Evolutionary conservation across 1,140 invertebrate genomes (phyloP), one percentile per base, ranked within the genome.

Genomic region (Pachyrhynchus sulphureomaculatus): DNA sequence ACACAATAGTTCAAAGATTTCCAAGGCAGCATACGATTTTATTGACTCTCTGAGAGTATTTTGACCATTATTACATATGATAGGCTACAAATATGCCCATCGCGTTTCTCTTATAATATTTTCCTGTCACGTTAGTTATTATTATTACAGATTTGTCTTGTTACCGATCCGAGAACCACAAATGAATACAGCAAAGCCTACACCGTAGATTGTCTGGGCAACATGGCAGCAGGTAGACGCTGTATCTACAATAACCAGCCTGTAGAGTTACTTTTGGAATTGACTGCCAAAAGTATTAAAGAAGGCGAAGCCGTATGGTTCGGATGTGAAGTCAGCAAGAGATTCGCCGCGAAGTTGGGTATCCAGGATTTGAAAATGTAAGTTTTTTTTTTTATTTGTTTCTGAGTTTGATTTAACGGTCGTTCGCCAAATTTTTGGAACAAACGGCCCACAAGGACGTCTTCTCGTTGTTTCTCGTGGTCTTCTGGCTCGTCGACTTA

Each of bases 181-280:
- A 90, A 92, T 77, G 79, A 84, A 10, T 95, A 88, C 75, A 86
- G 87, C 4, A 80, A 86, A 61, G 78, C 88, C 2, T 95, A 93
- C 73, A 93, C 91, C 0, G 86, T 96, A n/a, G 89, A 94, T 64
- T 94, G 86, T 70, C 78, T 96, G 26, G 90, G 90, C 8, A 95
- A 95, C 77, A 84, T 94, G 67, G 85, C 91, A 12, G 90, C 86
- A 20, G 92, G 91, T 0, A 76, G 84, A 4, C 78, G 73, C 21
- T 89, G 88, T 2, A 82, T 91, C 0, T 95, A 95, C 76, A 94
- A 95, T 67, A 96, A 96, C 79, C 92, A 95, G 73, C 87, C 88
- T 2, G 83, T 89, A 3, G 88, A 92, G 36, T 73, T 87, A 1
- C 77, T 95, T 0, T 84, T 93, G 69, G 83, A 89, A 69, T 78